Conservation (phyloP, 2,113 vertebrate species). For the Myiozetetes cayanensis region DNA sequence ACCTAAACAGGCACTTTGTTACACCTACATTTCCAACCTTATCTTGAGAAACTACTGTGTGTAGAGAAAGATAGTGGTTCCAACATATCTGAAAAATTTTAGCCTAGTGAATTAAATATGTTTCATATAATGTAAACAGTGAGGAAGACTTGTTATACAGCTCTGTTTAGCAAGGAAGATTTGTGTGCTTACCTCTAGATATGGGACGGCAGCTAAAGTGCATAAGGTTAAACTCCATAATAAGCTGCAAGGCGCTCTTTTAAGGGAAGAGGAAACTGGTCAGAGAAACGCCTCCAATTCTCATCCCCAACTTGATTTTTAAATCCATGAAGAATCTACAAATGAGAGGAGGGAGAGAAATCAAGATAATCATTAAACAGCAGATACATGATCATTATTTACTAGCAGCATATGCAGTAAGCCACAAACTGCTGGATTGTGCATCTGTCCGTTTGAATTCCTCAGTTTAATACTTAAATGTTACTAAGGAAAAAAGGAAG, state of each 20-base stretch:
- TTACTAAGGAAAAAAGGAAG: neutral
- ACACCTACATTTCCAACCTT: neutral
- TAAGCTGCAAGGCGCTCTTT: slow-evolving; percentile 96
- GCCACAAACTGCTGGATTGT: neutral
- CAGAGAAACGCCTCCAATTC: slow-evolving; percentile 95
- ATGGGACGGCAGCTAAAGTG: slow-evolving; percentile 80
- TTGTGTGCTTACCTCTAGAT: slow-evolving; percentile 76
- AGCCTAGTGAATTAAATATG: neutral
- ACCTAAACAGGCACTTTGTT: neutral
- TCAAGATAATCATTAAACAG: neutral
- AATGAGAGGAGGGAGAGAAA: neutral
- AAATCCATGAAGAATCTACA: slow-evolving; percentile 97
- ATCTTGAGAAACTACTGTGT: neutral
- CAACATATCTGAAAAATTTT: neutral
- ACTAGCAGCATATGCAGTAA: neutral
- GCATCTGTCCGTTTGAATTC: neutral
- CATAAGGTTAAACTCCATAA: slow-evolving; percentile 90
- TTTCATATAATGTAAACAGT: neutral
- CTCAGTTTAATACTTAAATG: neutral
- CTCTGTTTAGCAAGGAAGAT: neutral
- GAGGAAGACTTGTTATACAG: neutral
- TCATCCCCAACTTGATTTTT: slow-evolving; percentile 99
- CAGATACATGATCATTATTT: neutral
- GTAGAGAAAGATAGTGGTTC: neutral
- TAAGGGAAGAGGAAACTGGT: slow-evolving; percentile 97